Percentiles rank a stretch among this genome's conserved stretches.
phyloP scores from a whole-genome alignment of 2,888 invertebrate species.

The Fragum whitleyi region DNA sequence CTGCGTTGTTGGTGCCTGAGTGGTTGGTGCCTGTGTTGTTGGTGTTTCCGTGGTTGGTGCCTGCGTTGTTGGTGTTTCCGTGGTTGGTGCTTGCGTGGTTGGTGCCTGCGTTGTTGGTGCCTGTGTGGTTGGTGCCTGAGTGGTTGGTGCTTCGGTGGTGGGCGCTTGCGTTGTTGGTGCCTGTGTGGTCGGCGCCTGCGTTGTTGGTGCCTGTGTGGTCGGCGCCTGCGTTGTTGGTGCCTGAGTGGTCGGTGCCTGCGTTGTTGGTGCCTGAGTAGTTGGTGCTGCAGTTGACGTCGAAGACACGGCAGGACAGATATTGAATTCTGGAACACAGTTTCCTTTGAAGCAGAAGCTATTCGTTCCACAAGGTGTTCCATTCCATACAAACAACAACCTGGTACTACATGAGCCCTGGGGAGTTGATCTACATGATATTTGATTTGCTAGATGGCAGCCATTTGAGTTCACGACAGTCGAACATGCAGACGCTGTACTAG shows the following conservation, averaged over 20 bases:
- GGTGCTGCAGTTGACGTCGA: not conserved
- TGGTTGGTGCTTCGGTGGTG: not conserved
- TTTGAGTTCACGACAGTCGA: not conserved
- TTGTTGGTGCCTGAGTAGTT: not conserved
- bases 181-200: not conserved
- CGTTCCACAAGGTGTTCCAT: constrained; percentile 23
- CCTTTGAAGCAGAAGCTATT: constrained; percentile 10
- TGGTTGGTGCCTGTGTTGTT: not conserved
- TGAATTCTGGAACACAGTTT: constrained; percentile 18
- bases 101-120: not conserved
- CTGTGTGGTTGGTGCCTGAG: not conserved
- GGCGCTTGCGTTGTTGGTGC: constrained; percentile 1
- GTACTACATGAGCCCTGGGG: constrained; percentile 2
- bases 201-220: not conserved
- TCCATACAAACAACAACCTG: constrained; percentile 19
- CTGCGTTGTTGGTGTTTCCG: not conserved
- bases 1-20: not conserved
- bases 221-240: not conserved
- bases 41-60: not conserved
- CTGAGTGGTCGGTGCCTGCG: not conserved
- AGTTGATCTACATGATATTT: not conserved
- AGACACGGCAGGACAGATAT: constrained; percentile 14
- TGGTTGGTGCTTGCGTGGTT: not conserved
- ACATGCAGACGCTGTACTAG: constrained; percentile 5
- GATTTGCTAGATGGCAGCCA: not conserved